Percentiles rank a stretch among this genome's conserved stretches.
Evolutionary conservation across 2,113 vertebrate species (phyloP).

Genomic region (Dermatemys mawii): DNA sequence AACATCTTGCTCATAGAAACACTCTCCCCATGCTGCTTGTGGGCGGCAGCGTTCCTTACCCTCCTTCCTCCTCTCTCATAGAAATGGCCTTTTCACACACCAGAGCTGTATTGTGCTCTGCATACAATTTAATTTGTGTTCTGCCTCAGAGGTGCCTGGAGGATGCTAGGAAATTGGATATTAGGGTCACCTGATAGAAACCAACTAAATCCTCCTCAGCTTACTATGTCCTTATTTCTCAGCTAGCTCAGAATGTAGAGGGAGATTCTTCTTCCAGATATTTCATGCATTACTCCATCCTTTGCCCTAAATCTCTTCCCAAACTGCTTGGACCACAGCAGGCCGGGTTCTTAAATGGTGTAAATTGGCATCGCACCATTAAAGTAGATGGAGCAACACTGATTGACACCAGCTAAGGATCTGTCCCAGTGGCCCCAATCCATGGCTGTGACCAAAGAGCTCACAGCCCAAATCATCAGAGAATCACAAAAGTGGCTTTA

Average conservation of each 20-base stretch:
- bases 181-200: neutral
- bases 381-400: neutral
- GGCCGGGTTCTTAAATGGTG: slow-evolving; percentile 11
- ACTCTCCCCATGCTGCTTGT: no score
- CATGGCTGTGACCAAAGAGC: neutral
- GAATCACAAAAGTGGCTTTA: no score
- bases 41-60: neutral
- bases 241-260: neutral
- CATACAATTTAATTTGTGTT: neutral
- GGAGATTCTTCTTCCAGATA: fast-evolving
- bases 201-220: no score
- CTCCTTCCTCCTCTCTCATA: neutral
- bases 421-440: fast-evolving
- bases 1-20: neutral
- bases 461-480: fast-evolving
- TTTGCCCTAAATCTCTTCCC: fast-evolving
- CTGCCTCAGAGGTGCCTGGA: fast-evolving
- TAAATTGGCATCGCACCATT: fast-evolving
- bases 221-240: no score
- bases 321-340: neutral
- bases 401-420: neutral
- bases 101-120: no score
- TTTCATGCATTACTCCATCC: neutral
- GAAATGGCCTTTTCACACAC: no score
- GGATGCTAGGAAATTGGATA: fast-evolving